phyloP scores from a whole-genome alignment of 2,797 vertebrate species.

The Sternarchorhynchus goeldii region DNA sequence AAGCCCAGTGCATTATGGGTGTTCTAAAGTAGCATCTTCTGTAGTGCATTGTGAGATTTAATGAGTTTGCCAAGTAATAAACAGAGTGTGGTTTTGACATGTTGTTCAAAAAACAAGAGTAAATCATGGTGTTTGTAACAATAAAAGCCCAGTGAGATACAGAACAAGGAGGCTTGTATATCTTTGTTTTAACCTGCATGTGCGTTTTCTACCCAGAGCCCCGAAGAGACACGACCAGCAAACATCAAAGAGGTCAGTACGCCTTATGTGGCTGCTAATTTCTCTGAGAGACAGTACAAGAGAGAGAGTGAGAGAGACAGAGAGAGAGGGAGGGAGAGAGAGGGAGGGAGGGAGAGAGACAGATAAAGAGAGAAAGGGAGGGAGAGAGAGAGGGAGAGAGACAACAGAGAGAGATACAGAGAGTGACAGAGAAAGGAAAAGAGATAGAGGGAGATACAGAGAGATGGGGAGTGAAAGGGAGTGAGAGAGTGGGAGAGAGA shows the following conservation, averaged over 20 bases:
- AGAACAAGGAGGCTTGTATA: too few species aligned
- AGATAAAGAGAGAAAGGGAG: conserved; percentile 56
- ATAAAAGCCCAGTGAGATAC: too few species aligned
- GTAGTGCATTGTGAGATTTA: too few species aligned
- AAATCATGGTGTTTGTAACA: too few species aligned
- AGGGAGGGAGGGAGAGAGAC: conserved; percentile 9
- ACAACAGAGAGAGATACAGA: conserved; percentile 48
- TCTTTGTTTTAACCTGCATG: conserved; percentile 75
- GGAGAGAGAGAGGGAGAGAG: conserved; percentile 39
- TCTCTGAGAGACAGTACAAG: conserved; percentile 68
- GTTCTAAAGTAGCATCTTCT: too few species aligned
- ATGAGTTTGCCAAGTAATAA: too few species aligned
- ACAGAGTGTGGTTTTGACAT: too few species aligned
- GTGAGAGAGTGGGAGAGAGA: conserved; percentile 40
- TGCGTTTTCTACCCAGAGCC: conserved; percentile 40
- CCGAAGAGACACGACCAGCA: conserved; percentile 55
- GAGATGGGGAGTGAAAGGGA: conserved; percentile 4
- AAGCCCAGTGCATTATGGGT: too few species aligned
- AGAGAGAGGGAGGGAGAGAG: conserved; percentile 53
- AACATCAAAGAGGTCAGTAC: conserved; percentile 82
- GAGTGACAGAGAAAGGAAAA: conserved; percentile 59
- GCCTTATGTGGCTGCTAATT: conserved; percentile 79
- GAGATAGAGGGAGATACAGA: conserved; percentile 63
- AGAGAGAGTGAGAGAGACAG: conserved; percentile 40
- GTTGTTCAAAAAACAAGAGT: too few species aligned